Percentiles rank a stretch among this genome's conserved stretches.
These are phyloP conservation scores for Misgurnus mizolepis DNA, from an alignment of 2,113 vertebrate species.

Conservation along the genomic window DNA sequence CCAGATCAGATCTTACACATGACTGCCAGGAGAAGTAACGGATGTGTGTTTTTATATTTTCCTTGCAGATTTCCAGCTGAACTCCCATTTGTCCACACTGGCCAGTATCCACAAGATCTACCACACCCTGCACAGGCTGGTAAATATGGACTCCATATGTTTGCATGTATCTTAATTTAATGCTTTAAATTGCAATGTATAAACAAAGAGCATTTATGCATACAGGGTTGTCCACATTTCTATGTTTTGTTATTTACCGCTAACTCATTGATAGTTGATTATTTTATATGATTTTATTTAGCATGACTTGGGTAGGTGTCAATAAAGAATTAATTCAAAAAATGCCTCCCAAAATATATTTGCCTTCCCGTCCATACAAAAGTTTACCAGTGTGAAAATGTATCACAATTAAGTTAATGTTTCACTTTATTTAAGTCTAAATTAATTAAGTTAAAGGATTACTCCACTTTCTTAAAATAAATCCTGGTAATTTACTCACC, in stretches of 20 bases:
- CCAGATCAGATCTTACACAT: not conserved
- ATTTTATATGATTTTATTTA: not conserved
- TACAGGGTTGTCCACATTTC: not conserved
- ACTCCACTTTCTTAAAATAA: too few species aligned
- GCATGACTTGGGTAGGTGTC: not conserved
- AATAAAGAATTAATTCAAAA: not conserved
- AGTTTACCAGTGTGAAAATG: not conserved
- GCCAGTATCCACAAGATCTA: slow-evolving; percentile 99
- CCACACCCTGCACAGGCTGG: slow-evolving; percentile 98
- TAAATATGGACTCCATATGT: slow-evolving; percentile 73
- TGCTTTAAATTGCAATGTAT: not conserved
- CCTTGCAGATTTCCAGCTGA: slow-evolving; percentile 93
- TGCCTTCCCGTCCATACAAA: not conserved
- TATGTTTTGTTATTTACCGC: not conserved
- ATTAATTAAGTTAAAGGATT: not conserved
- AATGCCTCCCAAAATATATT: not conserved
- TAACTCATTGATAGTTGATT: not conserved
- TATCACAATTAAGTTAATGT: not conserved
- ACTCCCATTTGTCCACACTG: slow-evolving; percentile 97
- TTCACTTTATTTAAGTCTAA: not conserved
- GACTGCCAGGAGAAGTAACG: slow-evolving; percentile 25
- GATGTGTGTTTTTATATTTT: slow-evolving; percentile 45
- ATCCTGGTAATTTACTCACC: too few species aligned
- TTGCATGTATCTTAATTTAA: not conserved
- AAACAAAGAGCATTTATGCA: not conserved